Evolutionary conservation across 2,113 vertebrate species (phyloP), one percentile per base, ranked within the genome.

Genomic region (Boulengeromyrus knoepffleri): DNA sequence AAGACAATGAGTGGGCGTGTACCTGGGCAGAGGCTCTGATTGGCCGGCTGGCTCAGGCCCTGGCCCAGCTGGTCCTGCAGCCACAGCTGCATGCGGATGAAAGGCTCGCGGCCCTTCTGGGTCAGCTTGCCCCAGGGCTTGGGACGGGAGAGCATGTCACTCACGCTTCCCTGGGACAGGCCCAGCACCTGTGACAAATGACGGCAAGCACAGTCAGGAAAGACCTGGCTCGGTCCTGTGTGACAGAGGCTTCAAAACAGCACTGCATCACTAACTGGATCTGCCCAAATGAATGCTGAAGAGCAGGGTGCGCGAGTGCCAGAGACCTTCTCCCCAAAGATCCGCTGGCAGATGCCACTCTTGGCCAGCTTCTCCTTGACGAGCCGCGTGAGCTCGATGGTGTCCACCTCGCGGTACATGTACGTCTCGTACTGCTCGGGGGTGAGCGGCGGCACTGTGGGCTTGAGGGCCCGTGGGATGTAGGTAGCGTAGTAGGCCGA

Each of bases 31-130:
- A 19, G 96, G 93, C 92, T 92, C 89, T 94, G 94, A 85, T 94
- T 95, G 0, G 96, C 93, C 58, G 96, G 95, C 92, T 97, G 98
- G 94, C 87, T 94, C 91, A 96, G 94, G 27, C 96, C 96, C 92
- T 98, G 98, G 89, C 97, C 97, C 6, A 99, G 95, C 95, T 98
- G 98, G 93, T 99, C 98, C 0, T 97, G 96, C 45, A 99, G 93
- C 99, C 99, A 99, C 90, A 99, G 96, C 95, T 99, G 99, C 99
- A 99, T 99, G 84, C 99, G 98, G 93, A 99, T 99, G 93, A 99
- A 99, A 0, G 99, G 99, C 93, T 99, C 99, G 19, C 98, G 95
- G 62, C 99, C 99, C 93, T 99, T 99, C 94, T 99, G 99, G 0
- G 98, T 99, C 93, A 99, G 96, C 94, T 99, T 99, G 95, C 98